Conservation (phyloP, 2,888 invertebrate species). For the Oscheius onirici region DNA sequence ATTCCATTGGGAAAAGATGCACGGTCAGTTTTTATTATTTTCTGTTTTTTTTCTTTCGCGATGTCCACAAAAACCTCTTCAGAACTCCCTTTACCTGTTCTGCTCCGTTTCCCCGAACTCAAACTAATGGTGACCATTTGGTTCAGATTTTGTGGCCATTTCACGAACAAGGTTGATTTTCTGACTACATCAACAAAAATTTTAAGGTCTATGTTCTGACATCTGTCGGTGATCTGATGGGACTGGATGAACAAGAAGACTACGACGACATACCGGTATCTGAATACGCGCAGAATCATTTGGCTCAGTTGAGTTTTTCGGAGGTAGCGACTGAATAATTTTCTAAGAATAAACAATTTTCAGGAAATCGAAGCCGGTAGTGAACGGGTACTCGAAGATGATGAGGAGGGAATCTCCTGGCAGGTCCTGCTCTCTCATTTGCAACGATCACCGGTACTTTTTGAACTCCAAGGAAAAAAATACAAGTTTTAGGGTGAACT, state of each 20-base stretch:
- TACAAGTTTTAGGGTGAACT: conserved; percentile 3
- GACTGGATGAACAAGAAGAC: conserved; percentile 36
- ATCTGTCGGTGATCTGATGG: conserved; percentile 53
- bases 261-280: conserved; percentile 38
- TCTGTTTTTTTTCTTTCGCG: neutral
- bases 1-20: conserved; percentile 68
- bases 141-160: conserved; percentile 71
- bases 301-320: conserved; percentile 63
- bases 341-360: neutral
- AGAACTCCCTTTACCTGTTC: conserved; percentile 69
- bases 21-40: conserved; percentile 52
- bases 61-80: conserved; percentile 29
- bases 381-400: conserved; percentile 58
- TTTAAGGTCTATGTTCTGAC: conserved; percentile 66
- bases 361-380: conserved; percentile 56
- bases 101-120: conserved; percentile 52
- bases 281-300: conserved; percentile 55
- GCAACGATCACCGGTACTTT: conserved; percentile 55
- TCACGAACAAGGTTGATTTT: conserved; percentile 66
- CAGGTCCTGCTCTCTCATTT: conserved; percentile 63
- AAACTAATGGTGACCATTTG: conserved; percentile 64
- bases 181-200: neutral
- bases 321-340: conserved; percentile 32
- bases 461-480: neutral
- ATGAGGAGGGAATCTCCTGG: conserved; percentile 68